Evolutionary conservation across 2,113 vertebrate species (phyloP).

Genomic region (Sterna hirundo): DNA sequence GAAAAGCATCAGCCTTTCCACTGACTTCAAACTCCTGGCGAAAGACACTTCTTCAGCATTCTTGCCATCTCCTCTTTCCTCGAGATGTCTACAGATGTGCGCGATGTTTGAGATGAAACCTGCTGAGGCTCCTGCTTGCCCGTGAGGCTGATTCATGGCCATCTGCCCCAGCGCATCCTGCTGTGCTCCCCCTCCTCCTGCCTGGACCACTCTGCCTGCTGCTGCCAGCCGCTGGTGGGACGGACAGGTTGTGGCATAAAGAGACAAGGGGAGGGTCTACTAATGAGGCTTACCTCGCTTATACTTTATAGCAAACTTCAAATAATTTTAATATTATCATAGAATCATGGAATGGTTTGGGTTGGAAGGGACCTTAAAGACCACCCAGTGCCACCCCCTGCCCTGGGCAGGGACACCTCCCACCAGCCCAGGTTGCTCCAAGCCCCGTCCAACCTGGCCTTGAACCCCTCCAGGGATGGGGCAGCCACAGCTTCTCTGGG

Average conservation of each 20-base stretch:
- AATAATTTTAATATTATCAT: background rate
- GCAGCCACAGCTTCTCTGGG: background rate
- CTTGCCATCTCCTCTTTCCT: background rate
- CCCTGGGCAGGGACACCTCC: background rate
- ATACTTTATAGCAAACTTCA: background rate
- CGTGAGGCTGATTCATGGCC: fast-evolving
- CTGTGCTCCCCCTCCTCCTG: background rate
- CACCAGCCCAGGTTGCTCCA: background rate
- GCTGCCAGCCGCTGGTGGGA: background rate
- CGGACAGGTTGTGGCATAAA: too few relatives aligned
- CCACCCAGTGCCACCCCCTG: background rate
- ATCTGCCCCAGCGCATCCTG: background rate
- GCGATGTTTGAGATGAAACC: background rate
- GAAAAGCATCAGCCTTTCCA: slow-evolving; percentile 39
- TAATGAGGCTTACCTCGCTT: background rate
- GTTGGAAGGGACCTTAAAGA: background rate
- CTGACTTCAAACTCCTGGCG: background rate
- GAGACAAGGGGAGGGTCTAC: background rate
- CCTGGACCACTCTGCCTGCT: fast-evolving
- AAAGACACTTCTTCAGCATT: background rate
- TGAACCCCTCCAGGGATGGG: background rate
- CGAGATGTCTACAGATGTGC: background rate
- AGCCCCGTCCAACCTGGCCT: background rate
- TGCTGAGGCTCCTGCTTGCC: background rate
- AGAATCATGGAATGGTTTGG: background rate